Base-by-base conservation (phyloP, 92 coral and sea anemone species). In the Porites divaricata region DNA sequence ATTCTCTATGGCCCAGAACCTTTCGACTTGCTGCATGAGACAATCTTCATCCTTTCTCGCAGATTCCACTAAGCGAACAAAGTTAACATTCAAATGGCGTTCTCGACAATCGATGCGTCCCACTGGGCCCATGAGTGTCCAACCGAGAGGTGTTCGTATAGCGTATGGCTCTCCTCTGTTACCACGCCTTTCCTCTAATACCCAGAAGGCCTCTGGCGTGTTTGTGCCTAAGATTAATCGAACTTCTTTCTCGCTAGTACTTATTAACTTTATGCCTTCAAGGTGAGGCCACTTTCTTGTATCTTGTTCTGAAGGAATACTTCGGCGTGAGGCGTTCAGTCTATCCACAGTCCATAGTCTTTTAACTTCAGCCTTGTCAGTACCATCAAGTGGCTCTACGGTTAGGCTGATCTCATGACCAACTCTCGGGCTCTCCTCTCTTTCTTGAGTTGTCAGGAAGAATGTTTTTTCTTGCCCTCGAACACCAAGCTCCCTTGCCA, bases 131-230 rank as follows among this genome's bases (percentile, higher is more conserved):
- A 74, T 65, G 5, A 75, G 57, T 6, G 87, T 58, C 93, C 89
- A 86, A 8, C 83, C 90, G 66, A 89, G 45, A 2, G 87, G 88
- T 10, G 84, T 41, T 22, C 88, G 70, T 6, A 76, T 76, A 24
- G 91, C 88, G 25, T 67, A 88, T 7, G 91, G 91, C 22, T 88
- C 88, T 4, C 84, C 75, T 25, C 66, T 54, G 63, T 79, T 53
- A 25, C 85, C 84, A 52, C 76, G 83, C 20, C 87, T 73, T 62
- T 89, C 93, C 12, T 86, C 93, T 21, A 80, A 26, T 41, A 80
- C 93, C 85, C 89, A 88, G 75, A 88, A 78, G 13, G 89, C 92
- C 17, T 88, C 89, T 9, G 89, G 92, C n/a, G 50, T 90, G 53
- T 90, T 74, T 48, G 79, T 57, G 10, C 93, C 93, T 24, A 90